Percentiles rank a stretch among this genome's conserved stretches.
Conservation (phyloP, 2,888 invertebrate species). For the Mechanitis mazaeus region DNA sequence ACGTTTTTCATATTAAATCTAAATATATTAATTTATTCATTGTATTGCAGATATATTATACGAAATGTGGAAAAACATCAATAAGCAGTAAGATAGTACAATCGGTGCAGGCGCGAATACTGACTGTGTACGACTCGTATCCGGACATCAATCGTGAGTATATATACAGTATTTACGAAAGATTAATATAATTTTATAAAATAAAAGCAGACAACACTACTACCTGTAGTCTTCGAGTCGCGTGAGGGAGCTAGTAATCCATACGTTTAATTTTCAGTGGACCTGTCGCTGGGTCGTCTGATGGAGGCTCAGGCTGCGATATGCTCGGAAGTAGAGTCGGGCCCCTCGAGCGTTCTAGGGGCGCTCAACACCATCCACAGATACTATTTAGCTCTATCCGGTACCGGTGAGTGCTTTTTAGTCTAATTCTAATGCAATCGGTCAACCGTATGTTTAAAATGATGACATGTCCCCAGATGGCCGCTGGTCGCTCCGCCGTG, state of each 20-base stretch:
- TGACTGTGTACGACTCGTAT: conserved; percentile 29
- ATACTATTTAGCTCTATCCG: conserved; percentile 45
- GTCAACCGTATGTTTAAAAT: too few relatives aligned
- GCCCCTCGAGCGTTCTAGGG: conserved; percentile 35
- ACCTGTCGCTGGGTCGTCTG: conserved; percentile 48
- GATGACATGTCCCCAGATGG: not conserved
- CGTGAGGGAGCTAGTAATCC: conserved; percentile 1
- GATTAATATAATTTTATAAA: too few relatives aligned
- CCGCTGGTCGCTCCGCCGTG: conserved; percentile 25
- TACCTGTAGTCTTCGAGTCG: not conserved
- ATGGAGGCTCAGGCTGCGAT: conserved; percentile 43
- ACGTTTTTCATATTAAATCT: not conserved
- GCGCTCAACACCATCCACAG: conserved; percentile 42
- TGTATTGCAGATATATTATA: conserved; percentile 46
- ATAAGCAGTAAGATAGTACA: conserved; percentile 39
- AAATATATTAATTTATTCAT: not conserved
- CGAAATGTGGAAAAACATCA: conserved; percentile 27
- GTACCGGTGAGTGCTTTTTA: conserved; percentile 37
- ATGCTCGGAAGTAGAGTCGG: conserved; percentile 21
- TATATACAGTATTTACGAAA: not conserved
- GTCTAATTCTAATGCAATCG: too few relatives aligned
- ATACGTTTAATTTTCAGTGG: conserved; percentile 39
- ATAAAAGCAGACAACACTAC: too few relatives aligned
- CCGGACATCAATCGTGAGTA: conserved; percentile 44
- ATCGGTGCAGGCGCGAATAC: conserved; percentile 37